Evolutionary conservation across 2,888 invertebrate species (phyloP).

Genomic region (Barypeithes pellucidus): DNA sequence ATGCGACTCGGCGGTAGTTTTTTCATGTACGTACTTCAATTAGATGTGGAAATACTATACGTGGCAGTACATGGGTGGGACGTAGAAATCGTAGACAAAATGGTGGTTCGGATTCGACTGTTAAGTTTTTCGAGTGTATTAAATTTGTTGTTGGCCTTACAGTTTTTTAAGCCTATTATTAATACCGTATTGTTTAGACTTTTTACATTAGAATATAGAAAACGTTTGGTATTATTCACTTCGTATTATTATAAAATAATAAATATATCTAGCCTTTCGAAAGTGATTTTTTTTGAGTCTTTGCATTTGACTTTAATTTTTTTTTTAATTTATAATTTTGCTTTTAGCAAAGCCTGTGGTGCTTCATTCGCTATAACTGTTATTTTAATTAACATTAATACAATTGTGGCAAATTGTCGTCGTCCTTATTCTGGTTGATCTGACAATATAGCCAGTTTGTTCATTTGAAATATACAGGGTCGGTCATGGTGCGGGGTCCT

Average conservation of each 20-base stretch:
- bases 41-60: no score
- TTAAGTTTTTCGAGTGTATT: constrained; percentile 8
- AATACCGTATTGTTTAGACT: neutral
- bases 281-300: constrained; percentile 24
- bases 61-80: no score
- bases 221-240: constrained; percentile 4
- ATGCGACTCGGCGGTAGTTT: no score
- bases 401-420: no score
- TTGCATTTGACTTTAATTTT: constrained; percentile 18
- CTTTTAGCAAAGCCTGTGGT: constrained; percentile 10
- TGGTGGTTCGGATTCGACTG: neutral
- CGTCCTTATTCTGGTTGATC: no score
- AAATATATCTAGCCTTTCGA: constrained; percentile 10
- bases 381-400: neutral
- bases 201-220: neutral
- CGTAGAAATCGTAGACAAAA: neutral
- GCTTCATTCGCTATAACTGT: neutral
- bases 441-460: no score
- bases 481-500: no score
- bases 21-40: no score
- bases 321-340: constrained; percentile 25
- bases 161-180: neutral
- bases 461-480: no score
- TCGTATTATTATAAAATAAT: constrained; percentile 10
- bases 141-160: neutral